These are phyloP conservation scores for Vanacampus margaritifer DNA, from an alignment of 2,113 vertebrate species.

Conservation along the genomic window DNA sequence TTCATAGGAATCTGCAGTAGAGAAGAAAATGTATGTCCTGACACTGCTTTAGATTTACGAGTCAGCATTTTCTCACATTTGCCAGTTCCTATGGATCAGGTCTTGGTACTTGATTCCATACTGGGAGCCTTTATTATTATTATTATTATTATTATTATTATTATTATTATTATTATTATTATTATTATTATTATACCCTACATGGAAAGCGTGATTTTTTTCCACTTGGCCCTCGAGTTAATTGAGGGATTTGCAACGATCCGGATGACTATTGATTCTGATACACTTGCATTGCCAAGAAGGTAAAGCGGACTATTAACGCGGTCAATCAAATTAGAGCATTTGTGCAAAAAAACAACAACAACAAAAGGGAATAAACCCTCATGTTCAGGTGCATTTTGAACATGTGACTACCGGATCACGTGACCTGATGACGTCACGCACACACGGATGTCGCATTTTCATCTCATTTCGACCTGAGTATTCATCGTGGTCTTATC, in stretches of 20 bases:
- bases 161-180: conserved; percentile 7
- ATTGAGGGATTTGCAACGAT: conserved; percentile 52
- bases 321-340: conserved; percentile 17
- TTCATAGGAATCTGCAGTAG: conserved; percentile 35
- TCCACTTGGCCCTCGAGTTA: conserved; percentile 31
- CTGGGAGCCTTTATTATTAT: conserved; percentile 6
- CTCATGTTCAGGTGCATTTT: too few relatives aligned
- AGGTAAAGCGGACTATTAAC: conserved; percentile 24
- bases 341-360: conserved; percentile 11
- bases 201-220: conserved; percentile 25
- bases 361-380: too few relatives aligned
- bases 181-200: conserved; percentile 14
- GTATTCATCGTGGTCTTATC: too few relatives aligned
- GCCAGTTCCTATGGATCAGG: conserved; percentile 42
- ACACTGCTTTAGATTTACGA: conserved; percentile 42
- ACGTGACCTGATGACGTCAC: too few relatives aligned
- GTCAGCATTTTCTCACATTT: conserved; percentile 31
- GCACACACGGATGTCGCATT: too few relatives aligned
- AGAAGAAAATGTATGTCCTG: conserved; percentile 38
- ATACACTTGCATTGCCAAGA: conserved; percentile 39
- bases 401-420: too few relatives aligned
- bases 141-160: conserved; percentile 10
- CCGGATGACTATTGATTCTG: conserved; percentile 49
- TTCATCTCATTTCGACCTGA: too few relatives aligned
- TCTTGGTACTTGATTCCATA: conserved; percentile 34